Conservation (phyloP, 2,888 invertebrate species). For the Pimpla rufipes region DNA sequence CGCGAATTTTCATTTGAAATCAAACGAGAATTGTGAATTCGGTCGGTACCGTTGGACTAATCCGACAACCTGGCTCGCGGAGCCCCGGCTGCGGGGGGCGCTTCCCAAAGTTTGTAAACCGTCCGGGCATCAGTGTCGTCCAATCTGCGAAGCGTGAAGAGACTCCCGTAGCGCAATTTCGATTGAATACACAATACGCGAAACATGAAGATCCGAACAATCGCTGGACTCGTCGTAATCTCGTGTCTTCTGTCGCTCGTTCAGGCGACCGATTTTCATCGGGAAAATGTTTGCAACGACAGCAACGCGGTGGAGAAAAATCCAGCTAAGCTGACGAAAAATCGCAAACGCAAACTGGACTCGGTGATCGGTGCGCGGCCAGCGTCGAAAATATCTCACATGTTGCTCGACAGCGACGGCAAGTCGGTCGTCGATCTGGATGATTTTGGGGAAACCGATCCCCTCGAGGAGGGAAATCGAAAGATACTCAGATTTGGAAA, state of each 20-base stretch:
- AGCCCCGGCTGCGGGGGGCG: not conserved
- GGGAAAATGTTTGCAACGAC: not conserved
- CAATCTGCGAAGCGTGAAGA: slow-evolving; percentile 42
- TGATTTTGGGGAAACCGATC: slow-evolving; percentile 37
- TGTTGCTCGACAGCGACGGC: slow-evolving; percentile 44
- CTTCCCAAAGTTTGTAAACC: slow-evolving; percentile 32
- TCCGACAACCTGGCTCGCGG: slow-evolving; percentile 26
- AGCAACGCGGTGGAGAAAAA: not conserved
- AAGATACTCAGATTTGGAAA: slow-evolving; percentile 51
- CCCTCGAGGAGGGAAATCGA: slow-evolving; percentile 44
- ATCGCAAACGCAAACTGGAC: not conserved
- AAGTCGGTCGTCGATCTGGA: slow-evolving; percentile 26
- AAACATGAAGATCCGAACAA: slow-evolving; percentile 26
- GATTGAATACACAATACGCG: not conserved
- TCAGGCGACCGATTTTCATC: not conserved
- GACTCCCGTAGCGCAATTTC: slow-evolving; percentile 24
- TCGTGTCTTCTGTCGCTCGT: not conserved
- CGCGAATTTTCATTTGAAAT: slow-evolving; percentile 29
- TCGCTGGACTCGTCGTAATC: not conserved
- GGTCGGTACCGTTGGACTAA: slow-evolving; percentile 40
- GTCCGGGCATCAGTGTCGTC: slow-evolving; percentile 41
- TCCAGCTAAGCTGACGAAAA: not conserved
- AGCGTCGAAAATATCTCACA: slow-evolving; percentile 27
- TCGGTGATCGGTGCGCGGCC: not conserved
- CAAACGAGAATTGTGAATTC: slow-evolving; percentile 2